Conservation (phyloP, 2,797 vertebrate species). For the Nothura maculosa region DNA sequence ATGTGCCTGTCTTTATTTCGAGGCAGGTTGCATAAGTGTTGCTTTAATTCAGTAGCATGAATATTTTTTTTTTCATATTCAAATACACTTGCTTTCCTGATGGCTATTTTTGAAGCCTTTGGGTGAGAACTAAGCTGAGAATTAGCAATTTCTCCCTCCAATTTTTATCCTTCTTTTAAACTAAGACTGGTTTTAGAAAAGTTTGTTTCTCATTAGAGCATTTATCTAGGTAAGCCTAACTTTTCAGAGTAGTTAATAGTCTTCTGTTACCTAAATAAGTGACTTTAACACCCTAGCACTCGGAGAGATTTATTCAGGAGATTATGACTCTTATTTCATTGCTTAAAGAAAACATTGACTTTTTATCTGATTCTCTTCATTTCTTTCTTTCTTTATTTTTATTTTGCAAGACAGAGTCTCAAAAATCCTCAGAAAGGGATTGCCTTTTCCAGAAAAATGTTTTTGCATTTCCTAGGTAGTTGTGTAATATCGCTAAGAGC, state of each 20-base stretch:
- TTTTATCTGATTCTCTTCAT: not conserved
- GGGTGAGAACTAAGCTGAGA: not conserved
- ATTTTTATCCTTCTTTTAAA: not conserved
- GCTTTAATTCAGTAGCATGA: not conserved
- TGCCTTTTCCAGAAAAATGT: constrained; percentile 34
- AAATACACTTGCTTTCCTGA: not conserved
- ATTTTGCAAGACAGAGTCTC: not conserved
- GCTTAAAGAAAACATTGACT: not conserved
- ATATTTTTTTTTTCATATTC: not conserved
- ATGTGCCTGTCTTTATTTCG: not conserved
- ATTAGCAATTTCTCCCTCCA: not conserved
- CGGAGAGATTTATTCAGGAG: not conserved
- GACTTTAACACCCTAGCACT: not conserved
- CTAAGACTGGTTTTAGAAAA: not conserved
- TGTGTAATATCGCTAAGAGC: constrained; percentile 41
- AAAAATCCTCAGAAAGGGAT: constrained; percentile 32
- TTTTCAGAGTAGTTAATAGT: not conserved
- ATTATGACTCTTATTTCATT: not conserved
- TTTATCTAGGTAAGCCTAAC: not conserved
- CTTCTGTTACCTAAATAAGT: not conserved
- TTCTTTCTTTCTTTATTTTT: not conserved
- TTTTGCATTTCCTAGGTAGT: constrained; percentile 34
- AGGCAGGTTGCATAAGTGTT: no score
- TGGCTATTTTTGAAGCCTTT: not conserved
- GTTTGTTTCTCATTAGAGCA: not conserved